Conservation (phyloP, 2,888 invertebrate genomes). For the Lasioglossum pauxillum region DNA sequence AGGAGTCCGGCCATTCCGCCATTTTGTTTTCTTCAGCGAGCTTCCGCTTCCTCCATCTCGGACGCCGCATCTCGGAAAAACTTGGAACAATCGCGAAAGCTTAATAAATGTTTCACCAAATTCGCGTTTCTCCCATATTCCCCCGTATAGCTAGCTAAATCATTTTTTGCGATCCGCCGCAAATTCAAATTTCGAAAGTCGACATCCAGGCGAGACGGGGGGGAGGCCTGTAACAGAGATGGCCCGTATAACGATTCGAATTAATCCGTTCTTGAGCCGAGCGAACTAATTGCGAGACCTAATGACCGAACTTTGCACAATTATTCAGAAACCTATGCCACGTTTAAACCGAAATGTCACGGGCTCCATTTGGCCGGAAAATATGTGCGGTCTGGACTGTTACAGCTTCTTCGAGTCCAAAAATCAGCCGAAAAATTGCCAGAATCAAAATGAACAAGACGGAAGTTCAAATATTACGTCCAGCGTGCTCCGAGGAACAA, state of each 20-base stretch:
- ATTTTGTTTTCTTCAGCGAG: constrained; percentile 1
- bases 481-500: background rate
- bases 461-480: background rate
- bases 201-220: background rate
- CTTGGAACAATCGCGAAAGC: background rate
- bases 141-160: background rate
- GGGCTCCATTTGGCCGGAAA: constrained; percentile 20
- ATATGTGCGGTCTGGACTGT: constrained; percentile 37
- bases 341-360: constrained; percentile 47
- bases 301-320: constrained; percentile 59
- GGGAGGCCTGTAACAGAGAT: background rate
- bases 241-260: constrained; percentile 48
- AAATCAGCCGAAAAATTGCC: background rate
- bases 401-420: background rate
- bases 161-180: background rate
- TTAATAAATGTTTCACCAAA: background rate
- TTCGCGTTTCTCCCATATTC: background rate
- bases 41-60: background rate
- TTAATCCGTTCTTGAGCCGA: constrained; percentile 39
- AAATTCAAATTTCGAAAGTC: background rate
- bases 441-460: background rate
- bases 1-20: background rate
- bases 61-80: background rate
- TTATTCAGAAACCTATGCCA: constrained; percentile 62
- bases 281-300: constrained; percentile 56